Percentiles rank a stretch among this genome's conserved stretches.
phyloP scores from a whole-genome alignment of 2,797 vertebrate genomes.

The Sparidentex hasta region DNA sequence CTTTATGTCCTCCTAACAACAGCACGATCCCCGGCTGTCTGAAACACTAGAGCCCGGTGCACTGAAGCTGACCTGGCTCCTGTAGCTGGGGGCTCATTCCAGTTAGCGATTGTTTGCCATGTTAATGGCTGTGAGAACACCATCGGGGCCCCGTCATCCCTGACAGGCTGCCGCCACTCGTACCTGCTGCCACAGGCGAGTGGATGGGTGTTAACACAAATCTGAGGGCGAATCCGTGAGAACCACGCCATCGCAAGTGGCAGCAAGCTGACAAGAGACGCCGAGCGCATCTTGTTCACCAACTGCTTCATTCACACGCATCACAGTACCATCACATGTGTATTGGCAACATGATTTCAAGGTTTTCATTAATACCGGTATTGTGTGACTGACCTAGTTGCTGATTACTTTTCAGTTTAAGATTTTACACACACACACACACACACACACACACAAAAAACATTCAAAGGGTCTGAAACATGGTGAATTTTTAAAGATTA shows the following conservation, averaged over 20 bases:
- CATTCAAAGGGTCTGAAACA: too few relatives aligned
- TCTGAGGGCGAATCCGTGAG: constrained; percentile 80
- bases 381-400: too few relatives aligned
- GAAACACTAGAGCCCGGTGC: constrained; percentile 23
- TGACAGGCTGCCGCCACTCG: constrained; percentile 84
- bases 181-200: constrained; percentile 86
- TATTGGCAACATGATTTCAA: too few relatives aligned
- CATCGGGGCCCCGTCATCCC: constrained; percentile 71
- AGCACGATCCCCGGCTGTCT: constrained; percentile 22
- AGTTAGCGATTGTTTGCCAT: constrained; percentile 81
- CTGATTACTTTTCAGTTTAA: too few relatives aligned
- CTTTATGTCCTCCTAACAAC: not conserved
- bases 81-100: constrained; percentile 85
- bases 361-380: too few relatives aligned
- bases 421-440: too few relatives aligned
- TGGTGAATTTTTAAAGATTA: too few relatives aligned
- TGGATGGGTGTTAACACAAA: constrained; percentile 81
- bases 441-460: too few relatives aligned
- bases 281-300: constrained; percentile 20
- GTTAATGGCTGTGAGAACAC: constrained; percentile 89
- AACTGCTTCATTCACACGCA: not conserved
- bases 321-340: too few relatives aligned
- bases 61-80: constrained; percentile 61
- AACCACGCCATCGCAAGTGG: constrained; percentile 56
- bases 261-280: constrained; percentile 42